Conservation (phyloP, 92 coral and sea anemone species). For the Micromussa lordhowensis region DNA sequence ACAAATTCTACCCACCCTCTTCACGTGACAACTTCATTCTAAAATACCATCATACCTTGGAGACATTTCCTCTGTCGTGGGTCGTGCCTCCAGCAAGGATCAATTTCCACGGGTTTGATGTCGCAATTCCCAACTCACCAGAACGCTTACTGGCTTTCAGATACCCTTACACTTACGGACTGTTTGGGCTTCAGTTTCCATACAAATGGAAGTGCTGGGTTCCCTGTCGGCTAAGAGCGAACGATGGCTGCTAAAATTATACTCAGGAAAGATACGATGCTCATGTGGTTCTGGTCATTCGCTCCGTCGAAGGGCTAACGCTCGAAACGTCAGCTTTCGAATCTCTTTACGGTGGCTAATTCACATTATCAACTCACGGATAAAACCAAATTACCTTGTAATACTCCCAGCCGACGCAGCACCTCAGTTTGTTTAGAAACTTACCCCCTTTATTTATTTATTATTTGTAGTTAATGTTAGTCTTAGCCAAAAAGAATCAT, state of each 20-base stretch:
- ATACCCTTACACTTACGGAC: constrained; percentile 74
- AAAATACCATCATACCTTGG: constrained; percentile 52
- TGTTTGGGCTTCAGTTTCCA: constrained; percentile 66
- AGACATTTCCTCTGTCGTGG: constrained; percentile 80
- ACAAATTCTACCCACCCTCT: constrained; percentile 72
- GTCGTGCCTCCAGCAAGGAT: constrained; percentile 66
- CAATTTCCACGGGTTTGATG: constrained; percentile 70
- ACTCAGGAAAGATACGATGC: neutral
- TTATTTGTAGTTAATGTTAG: no score
- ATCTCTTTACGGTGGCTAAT: no score
- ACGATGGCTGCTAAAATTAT: constrained; percentile 31
- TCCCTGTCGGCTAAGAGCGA: constrained; percentile 73
- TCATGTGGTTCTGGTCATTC: no score
- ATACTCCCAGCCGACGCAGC: no score
- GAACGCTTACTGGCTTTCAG: constrained; percentile 60
- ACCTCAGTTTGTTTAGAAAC: no score
- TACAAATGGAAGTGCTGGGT: constrained; percentile 95
- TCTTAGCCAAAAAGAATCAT: no score
- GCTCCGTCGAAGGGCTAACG: no score
- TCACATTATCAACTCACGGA: no score
- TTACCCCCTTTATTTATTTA: no score
- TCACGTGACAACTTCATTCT: constrained; percentile 63
- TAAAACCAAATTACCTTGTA: no score
- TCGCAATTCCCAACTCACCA: constrained; percentile 73
- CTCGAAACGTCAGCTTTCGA: no score